Percentiles rank a stretch among this genome's conserved stretches.
Conservation (phyloP, 1,140 invertebrate species). For the Drosophila tristis region DNA sequence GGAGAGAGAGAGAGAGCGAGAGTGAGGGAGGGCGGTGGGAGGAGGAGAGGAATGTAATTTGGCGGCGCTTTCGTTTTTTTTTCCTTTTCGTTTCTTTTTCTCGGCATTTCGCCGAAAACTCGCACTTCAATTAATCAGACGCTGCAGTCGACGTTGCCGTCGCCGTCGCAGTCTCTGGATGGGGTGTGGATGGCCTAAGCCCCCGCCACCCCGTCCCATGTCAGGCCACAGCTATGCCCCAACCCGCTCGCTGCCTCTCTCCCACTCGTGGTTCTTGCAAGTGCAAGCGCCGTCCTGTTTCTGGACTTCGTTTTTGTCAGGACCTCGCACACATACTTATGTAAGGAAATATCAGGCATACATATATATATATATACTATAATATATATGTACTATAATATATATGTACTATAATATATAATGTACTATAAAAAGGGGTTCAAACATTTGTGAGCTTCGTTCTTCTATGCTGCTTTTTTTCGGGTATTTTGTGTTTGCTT, state of each 20-base stretch:
- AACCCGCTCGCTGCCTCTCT: not conserved
- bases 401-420: conserved; percentile 9
- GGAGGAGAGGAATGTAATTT: conserved; percentile 59
- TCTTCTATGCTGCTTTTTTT: conserved; percentile 13
- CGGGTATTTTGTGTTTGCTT: conserved; percentile 17
- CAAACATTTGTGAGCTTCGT: conserved; percentile 38
- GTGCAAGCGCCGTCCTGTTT: conserved; percentile 47
- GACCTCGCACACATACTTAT: conserved; percentile 26
- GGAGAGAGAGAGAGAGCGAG: not conserved
- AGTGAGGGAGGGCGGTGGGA: conserved; percentile 12
- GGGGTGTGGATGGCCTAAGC: conserved; percentile 2
- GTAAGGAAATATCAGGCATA: conserved; percentile 15
- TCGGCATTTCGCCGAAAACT: conserved; percentile 64
- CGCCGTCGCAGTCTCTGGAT: conserved; percentile 26
- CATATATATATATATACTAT: conserved; percentile 2
- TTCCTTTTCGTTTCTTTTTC: conserved; percentile 36
- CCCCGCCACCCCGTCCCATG: not conserved
- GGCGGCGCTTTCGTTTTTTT: conserved; percentile 61
- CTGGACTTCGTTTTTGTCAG: conserved; percentile 52
- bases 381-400: not conserved
- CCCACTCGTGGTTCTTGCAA: conserved; percentile 38
- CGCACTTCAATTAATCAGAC: conserved; percentile 83
- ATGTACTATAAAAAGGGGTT: conserved; percentile 34
- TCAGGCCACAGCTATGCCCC: not conserved
- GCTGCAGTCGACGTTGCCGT: conserved; percentile 46